These are phyloP conservation scores for Sebastes diaconus DNA, from an alignment of 2,797 vertebrate genomes.

Conservation along the genomic window DNA sequence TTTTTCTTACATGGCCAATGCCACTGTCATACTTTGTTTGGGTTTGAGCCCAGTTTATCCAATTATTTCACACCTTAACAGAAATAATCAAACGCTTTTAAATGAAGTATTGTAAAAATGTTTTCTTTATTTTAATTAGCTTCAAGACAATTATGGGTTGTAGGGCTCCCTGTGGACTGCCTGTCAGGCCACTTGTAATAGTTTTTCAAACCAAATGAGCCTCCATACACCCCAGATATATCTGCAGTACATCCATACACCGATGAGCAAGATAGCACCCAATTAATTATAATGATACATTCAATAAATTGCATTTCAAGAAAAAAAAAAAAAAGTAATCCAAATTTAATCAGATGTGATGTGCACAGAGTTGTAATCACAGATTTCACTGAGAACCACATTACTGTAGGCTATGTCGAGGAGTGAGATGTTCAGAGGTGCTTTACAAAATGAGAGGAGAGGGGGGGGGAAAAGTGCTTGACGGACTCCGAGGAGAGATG, in stretches of 20 bases:
- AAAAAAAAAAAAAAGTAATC: not conserved
- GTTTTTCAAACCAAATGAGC: slow-evolving; percentile 44
- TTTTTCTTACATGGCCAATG: not conserved
- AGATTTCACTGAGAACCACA: not conserved
- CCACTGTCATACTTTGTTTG: not conserved
- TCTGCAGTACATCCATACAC: slow-evolving; percentile 18
- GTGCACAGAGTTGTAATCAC: slow-evolving; percentile 41
- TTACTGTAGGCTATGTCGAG: not conserved
- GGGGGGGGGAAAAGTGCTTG: slow-evolving; percentile 14
- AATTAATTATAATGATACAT: slow-evolving; percentile 64
- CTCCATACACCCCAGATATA: slow-evolving; percentile 14
- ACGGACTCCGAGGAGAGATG: not conserved
- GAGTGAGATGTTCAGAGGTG: slow-evolving; percentile 42
- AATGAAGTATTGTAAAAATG: not conserved
- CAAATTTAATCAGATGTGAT: slow-evolving; percentile 42
- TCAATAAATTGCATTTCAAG: slow-evolving; percentile 31
- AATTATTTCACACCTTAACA: not conserved
- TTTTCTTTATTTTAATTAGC: slow-evolving; percentile 33
- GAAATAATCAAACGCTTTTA: not conserved
- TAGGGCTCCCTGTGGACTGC: slow-evolving; percentile 4
- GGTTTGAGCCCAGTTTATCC: not conserved
- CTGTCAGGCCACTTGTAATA: slow-evolving; percentile 36
- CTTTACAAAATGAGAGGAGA: slow-evolving; percentile 25
- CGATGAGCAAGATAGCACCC: slow-evolving; percentile 33
- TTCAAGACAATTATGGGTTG: not conserved